Evolutionary conservation across 2,888 invertebrate species (phyloP).

Genomic region (Chymomyza amoena): DNA sequence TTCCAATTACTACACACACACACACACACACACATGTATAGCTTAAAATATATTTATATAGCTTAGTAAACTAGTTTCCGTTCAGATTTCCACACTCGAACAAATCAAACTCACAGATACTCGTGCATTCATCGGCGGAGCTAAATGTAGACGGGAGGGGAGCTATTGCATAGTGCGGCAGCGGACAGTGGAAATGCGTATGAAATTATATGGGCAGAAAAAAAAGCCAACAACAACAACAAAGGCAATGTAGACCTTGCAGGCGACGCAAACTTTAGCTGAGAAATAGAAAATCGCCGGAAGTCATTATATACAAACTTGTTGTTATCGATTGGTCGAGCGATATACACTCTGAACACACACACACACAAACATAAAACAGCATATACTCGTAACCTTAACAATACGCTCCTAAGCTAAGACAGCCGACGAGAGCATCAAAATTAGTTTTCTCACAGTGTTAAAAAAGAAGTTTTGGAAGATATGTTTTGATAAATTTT

Average conservation of each 20-base stretch:
- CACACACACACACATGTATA: background rate
- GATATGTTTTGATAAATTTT: background rate
- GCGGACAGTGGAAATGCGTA: slow-evolving; percentile 65
- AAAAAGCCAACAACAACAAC: slow-evolving; percentile 40
- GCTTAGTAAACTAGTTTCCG: slow-evolving; percentile 60
- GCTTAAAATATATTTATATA: background rate
- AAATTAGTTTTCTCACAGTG: background rate
- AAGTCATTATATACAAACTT: slow-evolving; percentile 74
- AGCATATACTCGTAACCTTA: background rate
- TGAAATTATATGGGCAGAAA: slow-evolving; percentile 64
- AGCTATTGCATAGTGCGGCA: background rate
- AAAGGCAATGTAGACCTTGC: background rate
- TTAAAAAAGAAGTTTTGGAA: background rate
- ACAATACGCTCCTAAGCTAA: background rate
- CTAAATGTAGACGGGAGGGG: background rate
- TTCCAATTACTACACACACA: background rate
- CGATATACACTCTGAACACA: slow-evolving; percentile 43
- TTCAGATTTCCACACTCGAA: slow-evolving; percentile 48
- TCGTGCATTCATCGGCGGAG: background rate
- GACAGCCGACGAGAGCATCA: background rate
- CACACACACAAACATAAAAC: background rate
- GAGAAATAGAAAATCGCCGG: slow-evolving; percentile 74
- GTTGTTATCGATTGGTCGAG: slow-evolving; percentile 70
- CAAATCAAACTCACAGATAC: slow-evolving; percentile 14
- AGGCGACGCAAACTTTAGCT: slow-evolving; percentile 47